Base-by-base conservation (phyloP, 2,797 vertebrate genomes). In the Phaenicophaeus curvirostris region DNA sequence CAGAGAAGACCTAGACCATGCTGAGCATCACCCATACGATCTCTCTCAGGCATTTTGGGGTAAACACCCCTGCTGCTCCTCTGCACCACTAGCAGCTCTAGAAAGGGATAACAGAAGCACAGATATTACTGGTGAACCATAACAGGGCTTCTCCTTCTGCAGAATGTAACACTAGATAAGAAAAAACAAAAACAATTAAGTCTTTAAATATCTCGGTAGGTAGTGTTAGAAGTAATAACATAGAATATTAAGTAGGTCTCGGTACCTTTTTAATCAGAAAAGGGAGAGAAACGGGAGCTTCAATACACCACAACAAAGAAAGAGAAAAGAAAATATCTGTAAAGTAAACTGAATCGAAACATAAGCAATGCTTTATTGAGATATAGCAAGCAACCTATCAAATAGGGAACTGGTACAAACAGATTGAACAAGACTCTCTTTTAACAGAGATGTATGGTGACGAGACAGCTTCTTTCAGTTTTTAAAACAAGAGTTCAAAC, bases 401-500 rank as follows among this genome's bases (percentile, higher is more conserved):
- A 95, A 97, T 94, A 94, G 92, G 95, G 84, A 93, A 95, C 89
- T 46, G 73, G 96, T 96, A 96, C 93, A 97, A 95, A 97, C 95
- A 96, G 84, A 93, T 89, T 96, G 76, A 97, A 97, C 92, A 93
- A 96, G 92, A 93, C 94, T 97, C 96, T 98, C 97, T 97, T 98
- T 97, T 94, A 98, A 97, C 98, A 98, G 97, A 98, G 97, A 98
- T 97, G 89, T 95, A 95, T 81, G 90, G 55, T 87, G 95, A 96
- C 58, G 57, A 97, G 94, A 94, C 94, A 96, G 89, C 71, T 91
- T 97, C 87, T 94, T 96, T 97, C 94, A 96, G 84, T 90, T 96
- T 96, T 94, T 85, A 96, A 97, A 97, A 97, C 94, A 97, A 94
- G 59, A 93, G 95, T 86, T 95, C 86, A 91, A 97, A 96, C 80